These are phyloP conservation scores for rat (Rattus norvegicus) DNA, from an alignment of 2,113 vertebrate genomes.

Conservation along the genomic window GRCr8 NC_086020.1:78684001-78684500, in stretches of 20 bases:
- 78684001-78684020: neutral
- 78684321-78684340: neutral
- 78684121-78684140: neutral
- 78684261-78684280: neutral
- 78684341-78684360: neutral
- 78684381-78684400: neutral
- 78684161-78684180: neutral
- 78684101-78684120: neutral
- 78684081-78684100: neutral
- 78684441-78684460: neutral
- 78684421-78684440: neutral
- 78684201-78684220: rapidly evolving
- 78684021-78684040: neutral
- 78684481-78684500: neutral
- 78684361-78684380: neutral
- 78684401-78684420: rapidly evolving
- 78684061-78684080: neutral
- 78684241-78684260: neutral
- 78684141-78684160: neutral
- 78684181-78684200: neutral
- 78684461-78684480: neutral
- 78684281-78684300: neutral
- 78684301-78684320: neutral
- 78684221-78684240: neutral
- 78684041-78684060: neutral